Percentiles rank a stretch among this genome's conserved stretches.
phyloP scores from a whole-genome alignment of 92 coral and sea anemone species.

The Montipora capitata region DNA sequence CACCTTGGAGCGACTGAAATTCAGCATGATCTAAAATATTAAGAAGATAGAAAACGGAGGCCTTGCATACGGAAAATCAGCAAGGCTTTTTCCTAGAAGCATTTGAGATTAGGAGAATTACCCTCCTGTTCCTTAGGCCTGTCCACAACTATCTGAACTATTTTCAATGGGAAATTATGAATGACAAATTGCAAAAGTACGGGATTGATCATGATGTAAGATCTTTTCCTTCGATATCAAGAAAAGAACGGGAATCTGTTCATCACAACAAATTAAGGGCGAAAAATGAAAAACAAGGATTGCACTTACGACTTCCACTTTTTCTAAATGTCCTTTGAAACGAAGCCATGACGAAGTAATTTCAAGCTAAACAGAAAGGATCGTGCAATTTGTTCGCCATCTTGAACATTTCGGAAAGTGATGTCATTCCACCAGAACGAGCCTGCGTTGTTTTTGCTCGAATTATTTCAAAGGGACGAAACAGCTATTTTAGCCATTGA shows the following conservation, averaged over 20 bases:
- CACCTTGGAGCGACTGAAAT: slow-evolving; percentile 88
- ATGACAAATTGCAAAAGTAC: too few species aligned
- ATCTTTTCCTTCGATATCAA: neutral
- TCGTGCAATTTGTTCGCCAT: slow-evolving; percentile 33
- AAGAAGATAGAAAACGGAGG: neutral
- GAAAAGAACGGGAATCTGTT: slow-evolving; percentile 3
- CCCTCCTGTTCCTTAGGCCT: neutral
- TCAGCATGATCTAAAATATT: slow-evolving; percentile 89
- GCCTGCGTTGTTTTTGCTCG: slow-evolving; percentile 47
- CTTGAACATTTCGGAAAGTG: slow-evolving; percentile 21
- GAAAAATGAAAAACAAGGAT: neutral
- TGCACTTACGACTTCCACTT: slow-evolving; percentile 82
- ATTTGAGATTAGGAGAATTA: too few species aligned
- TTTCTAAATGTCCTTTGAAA: slow-evolving; percentile 83
- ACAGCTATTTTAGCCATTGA: neutral
- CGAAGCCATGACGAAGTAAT: slow-evolving; percentile 29
- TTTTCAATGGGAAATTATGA: neutral
- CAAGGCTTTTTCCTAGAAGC: too few species aligned
- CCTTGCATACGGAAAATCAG: neutral
- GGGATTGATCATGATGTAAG: neutral
- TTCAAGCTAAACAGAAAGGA: neutral
- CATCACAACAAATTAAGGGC: neutral
- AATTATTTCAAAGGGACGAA: slow-evolving; percentile 13
- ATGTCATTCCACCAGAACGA: slow-evolving; percentile 61
- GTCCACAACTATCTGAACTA: neutral